Percentiles rank a stretch among this genome's conserved stretches.
Evolutionary conservation across 2,113 vertebrate genomes (phyloP).

Genomic region (Speoplatyrhinus poulsoni): DNA sequence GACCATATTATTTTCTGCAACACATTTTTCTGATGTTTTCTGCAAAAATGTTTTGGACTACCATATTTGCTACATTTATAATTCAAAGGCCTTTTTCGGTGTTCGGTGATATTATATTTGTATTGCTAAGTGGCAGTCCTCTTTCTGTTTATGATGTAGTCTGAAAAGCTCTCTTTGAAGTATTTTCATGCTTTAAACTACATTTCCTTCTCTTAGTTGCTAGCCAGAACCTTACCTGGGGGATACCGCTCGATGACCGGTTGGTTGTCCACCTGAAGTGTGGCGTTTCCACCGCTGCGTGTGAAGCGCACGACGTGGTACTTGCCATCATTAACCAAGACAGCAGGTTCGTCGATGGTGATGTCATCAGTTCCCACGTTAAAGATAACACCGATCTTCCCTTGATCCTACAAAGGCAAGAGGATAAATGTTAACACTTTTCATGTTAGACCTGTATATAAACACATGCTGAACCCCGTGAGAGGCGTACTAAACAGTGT

Average conservation of each 20-base stretch:
- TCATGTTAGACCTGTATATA: not conserved
- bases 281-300: constrained; percentile 94
- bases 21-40: constrained; percentile 1
- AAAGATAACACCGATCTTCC: constrained; percentile 92
- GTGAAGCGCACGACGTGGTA: constrained; percentile 98
- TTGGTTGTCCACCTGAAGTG: constrained; percentile 96
- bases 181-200: not conserved
- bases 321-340: constrained; percentile 91
- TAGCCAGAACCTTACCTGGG: constrained; percentile 80
- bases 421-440: not conserved
- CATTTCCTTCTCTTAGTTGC: constrained; percentile 18
- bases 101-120: too few relatives aligned
- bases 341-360: constrained; percentile 89
- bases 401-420: constrained; percentile 80
- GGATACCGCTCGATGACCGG: constrained; percentile 93
- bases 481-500: too few relatives aligned
- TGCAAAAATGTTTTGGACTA: not conserved
- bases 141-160: too few relatives aligned
- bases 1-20: constrained; percentile 17
- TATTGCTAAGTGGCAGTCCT: too few relatives aligned
- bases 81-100: too few relatives aligned
- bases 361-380: constrained; percentile 97
- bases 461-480: not conserved
- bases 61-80: constrained; percentile 4
- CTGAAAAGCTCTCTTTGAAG: too few relatives aligned